Percentiles rank a stretch among this genome's conserved stretches.
These are phyloP conservation scores for Cremastobaeus sp. DNA, from an alignment of 2,888 invertebrate genomes.

Conservation along the genomic window DNA sequence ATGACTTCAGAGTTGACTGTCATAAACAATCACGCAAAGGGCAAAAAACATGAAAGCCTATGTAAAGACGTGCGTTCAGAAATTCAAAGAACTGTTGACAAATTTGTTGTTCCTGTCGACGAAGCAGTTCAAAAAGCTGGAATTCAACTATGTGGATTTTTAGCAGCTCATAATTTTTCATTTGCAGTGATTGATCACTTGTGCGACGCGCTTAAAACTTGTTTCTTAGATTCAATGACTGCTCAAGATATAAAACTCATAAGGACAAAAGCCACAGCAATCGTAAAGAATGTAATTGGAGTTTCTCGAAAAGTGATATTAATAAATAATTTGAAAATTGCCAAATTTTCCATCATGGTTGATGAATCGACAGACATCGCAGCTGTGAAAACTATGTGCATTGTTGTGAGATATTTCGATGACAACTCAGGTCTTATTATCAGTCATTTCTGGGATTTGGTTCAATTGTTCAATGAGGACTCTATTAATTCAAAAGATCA, in stretches of 20 bases:
- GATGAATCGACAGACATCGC: constrained; percentile 55
- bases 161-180: constrained; percentile 32
- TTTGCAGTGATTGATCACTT: constrained; percentile 46
- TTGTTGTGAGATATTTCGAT: constrained; percentile 50
- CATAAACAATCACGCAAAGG: not conserved
- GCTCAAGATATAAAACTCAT: constrained; percentile 12
- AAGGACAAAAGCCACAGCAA: constrained; percentile 29
- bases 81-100: not conserved
- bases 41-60: not conserved
- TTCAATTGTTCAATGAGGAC: constrained; percentile 16
- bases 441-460: constrained; percentile 47
- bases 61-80: not conserved
- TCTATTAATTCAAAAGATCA: not conserved
- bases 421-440: constrained; percentile 18
- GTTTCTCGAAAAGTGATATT: constrained; percentile 42
- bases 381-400: constrained; percentile 32
- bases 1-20: constrained; percentile 4
- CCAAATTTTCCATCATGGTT: constrained; percentile 41
- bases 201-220: not conserved
- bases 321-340: constrained; percentile 21
- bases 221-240: not conserved
- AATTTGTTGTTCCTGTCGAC: constrained; percentile 8
- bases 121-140: constrained; percentile 32
- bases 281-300: constrained; percentile 35
- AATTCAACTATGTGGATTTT: constrained; percentile 49